A percentile compares a stretch with the other conserved stretches of the same genome.
phyloP scores from a whole-genome alignment of 2,888 invertebrate genomes.

The Phania funesta region DNA sequence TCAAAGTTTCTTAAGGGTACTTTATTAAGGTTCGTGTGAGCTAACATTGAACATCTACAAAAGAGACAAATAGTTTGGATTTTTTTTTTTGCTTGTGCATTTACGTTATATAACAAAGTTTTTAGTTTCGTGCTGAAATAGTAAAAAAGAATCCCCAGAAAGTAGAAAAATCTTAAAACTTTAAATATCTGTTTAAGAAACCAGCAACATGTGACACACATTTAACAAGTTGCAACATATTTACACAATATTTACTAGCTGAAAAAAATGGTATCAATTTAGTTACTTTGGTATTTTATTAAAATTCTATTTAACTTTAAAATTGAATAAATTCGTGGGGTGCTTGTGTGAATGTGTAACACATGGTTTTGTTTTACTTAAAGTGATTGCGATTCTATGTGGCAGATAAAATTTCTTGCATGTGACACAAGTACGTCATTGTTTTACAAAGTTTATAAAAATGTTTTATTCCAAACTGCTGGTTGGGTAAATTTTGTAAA shows the following conservation, averaged over 20 bases:
- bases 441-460: too few species aligned
- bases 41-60: background rate
- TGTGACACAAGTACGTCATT: too few species aligned
- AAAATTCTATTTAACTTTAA: conserved; percentile 32
- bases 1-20: conserved; percentile 21
- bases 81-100: conserved; percentile 11
- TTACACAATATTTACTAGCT: background rate
- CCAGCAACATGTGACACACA: conserved; percentile 35
- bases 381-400: too few species aligned
- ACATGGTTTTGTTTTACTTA: too few species aligned
- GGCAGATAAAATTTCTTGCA: too few species aligned
- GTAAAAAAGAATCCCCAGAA: background rate
- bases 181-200: background rate
- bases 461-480: too few species aligned
- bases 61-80: background rate
- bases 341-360: background rate
- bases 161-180: background rate
- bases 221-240: conserved; percentile 30
- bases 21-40: conserved; percentile 18
- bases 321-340: conserved; percentile 11
- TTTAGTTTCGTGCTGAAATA: background rate
- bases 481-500: too few species aligned
- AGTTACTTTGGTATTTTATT: background rate
- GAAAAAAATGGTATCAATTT: conserved; percentile 3
- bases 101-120: conserved; percentile 13